Percentiles rank a stretch among this genome's conserved stretches.
phyloP scores from a whole-genome alignment of 2,113 vertebrate species.

The Reinhardtius hippoglossoides region DNA sequence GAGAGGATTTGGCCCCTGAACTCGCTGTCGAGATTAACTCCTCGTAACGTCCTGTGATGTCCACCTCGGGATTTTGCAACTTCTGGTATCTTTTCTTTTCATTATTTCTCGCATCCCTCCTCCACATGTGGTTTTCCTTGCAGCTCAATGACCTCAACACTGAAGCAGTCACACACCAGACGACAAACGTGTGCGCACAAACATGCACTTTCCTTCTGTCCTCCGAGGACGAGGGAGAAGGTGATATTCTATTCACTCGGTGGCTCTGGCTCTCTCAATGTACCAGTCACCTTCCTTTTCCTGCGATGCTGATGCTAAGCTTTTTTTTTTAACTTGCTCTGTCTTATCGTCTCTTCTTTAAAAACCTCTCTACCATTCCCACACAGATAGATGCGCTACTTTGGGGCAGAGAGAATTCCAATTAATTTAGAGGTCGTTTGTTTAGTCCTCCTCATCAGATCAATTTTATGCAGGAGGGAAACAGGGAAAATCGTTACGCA shows the following conservation, averaged over 20 bases:
- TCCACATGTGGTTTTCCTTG: conserved; percentile 58
- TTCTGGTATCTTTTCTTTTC: conserved; percentile 21
- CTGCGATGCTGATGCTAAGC: conserved; percentile 35
- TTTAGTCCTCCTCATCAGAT: conserved; percentile 75
- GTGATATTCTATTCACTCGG: conserved; percentile 58
- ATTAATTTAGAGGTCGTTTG: conserved; percentile 79
- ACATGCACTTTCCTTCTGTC: conserved; percentile 19
- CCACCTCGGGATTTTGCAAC: conserved; percentile 35
- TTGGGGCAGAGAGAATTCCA: conserved; percentile 64
- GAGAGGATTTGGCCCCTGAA: conserved; percentile 63
- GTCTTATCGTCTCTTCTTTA: conserved; percentile 53
- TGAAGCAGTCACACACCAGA: conserved; percentile 31
- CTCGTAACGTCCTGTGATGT: conserved; percentile 56
- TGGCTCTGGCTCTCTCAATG: conserved; percentile 40
- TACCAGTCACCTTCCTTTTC: conserved; percentile 49
- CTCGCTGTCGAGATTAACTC: conserved; percentile 69
- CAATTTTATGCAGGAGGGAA: conserved; percentile 73
- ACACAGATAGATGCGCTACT: conserved; percentile 59
- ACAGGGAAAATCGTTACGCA: conserved; percentile 73
- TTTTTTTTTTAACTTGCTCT: conserved; percentile 21
- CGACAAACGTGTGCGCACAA: not conserved
- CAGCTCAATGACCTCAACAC: conserved; percentile 55
- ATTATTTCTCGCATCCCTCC: conserved; percentile 51
- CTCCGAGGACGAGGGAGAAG: conserved; percentile 55
- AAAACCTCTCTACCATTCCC: conserved; percentile 61